A percentile compares a stretch with the other conserved stretches of the same genome.
Evolutionary conservation across 1,140 invertebrate species (phyloP).

Genomic region (Drosophila cardini): DNA sequence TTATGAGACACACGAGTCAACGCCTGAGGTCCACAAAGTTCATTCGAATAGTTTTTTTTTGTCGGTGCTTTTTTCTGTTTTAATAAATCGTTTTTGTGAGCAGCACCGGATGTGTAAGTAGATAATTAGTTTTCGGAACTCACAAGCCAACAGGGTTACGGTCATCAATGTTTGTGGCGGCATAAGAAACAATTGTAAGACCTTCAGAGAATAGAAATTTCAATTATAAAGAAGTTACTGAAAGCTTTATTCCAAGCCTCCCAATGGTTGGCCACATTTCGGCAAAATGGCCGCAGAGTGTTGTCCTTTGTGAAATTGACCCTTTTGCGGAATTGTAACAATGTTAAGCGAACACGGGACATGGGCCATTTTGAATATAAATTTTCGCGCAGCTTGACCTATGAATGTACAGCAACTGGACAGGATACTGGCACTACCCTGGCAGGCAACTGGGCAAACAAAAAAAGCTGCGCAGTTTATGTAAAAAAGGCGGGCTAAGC

Average conservation of each 20-base stretch:
- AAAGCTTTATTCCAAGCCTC: not conserved
- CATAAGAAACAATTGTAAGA: not conserved
- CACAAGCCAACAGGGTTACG: slow-evolving; percentile 3
- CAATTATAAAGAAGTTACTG: not conserved
- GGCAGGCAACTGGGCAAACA: slow-evolving; percentile 51
- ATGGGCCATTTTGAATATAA: slow-evolving; percentile 62
- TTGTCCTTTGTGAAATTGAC: slow-evolving; percentile 61
- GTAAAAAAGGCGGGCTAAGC: slow-evolving; percentile 46
- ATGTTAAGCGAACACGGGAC: slow-evolving; percentile 29
- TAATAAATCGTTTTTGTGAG: slow-evolving; percentile 21
- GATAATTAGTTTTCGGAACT: slow-evolving; percentile 52
- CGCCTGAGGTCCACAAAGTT: slow-evolving; percentile 55
- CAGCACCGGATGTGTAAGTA: slow-evolving; percentile 56
- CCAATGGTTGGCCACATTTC: slow-evolving; percentile 33
- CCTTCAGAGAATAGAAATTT: not conserved
- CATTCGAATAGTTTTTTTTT: slow-evolving; percentile 47
- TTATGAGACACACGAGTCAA: slow-evolving; percentile 73
- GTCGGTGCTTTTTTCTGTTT: slow-evolving; percentile 15
- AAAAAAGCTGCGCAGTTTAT: slow-evolving; percentile 31
- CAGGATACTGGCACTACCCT: slow-evolving; percentile 62
- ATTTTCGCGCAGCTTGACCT: slow-evolving; percentile 63
- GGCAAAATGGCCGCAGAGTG: slow-evolving; percentile 66
- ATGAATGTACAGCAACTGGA: slow-evolving; percentile 19
- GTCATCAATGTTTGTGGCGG: slow-evolving; percentile 23
- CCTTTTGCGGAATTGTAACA: slow-evolving; percentile 50